Evolutionary conservation across 2,113 vertebrate genomes (phyloP).

Genomic region (Murina feae): DNA sequence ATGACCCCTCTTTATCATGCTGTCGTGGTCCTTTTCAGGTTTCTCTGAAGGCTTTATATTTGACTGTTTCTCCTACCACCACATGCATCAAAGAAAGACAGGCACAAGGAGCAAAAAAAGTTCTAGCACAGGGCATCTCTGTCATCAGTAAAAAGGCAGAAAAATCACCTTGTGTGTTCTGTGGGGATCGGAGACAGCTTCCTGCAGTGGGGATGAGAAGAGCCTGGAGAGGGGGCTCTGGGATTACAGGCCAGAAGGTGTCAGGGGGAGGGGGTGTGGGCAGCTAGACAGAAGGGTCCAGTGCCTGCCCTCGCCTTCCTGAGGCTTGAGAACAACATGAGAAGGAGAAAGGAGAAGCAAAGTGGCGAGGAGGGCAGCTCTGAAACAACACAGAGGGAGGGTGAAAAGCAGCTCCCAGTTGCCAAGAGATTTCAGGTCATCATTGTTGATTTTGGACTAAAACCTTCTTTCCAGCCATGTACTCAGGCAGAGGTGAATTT

Average conservation of each 20-base stretch:
- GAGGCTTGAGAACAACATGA: background rate
- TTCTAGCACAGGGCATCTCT: background rate
- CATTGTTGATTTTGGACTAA: conserved; percentile 81
- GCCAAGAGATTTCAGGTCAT: conserved; percentile 79
- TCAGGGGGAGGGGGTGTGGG: rapidly evolving
- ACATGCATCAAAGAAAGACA: background rate
- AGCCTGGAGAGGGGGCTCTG: background rate
- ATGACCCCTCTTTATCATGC: background rate
- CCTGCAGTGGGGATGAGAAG: background rate
- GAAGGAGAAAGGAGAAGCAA: background rate
- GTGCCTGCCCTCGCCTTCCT: background rate
- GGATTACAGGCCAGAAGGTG: background rate
- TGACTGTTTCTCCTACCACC: background rate
- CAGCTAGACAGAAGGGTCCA: background rate
- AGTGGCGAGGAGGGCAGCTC: background rate
- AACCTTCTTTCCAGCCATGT: conserved; percentile 78
- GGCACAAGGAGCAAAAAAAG: background rate
- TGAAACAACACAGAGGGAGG: background rate
- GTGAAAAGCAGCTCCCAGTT: conserved; percentile 44
- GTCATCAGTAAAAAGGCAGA: background rate
- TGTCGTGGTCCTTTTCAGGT: background rate
- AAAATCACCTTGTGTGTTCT: background rate
- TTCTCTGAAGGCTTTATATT: conserved; percentile 5
- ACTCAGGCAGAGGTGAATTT: conserved; percentile 75
- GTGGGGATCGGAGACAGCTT: background rate